Evolutionary conservation across 2,797 vertebrate genomes (phyloP).

Genomic region (Nannoperca australis): DNA sequence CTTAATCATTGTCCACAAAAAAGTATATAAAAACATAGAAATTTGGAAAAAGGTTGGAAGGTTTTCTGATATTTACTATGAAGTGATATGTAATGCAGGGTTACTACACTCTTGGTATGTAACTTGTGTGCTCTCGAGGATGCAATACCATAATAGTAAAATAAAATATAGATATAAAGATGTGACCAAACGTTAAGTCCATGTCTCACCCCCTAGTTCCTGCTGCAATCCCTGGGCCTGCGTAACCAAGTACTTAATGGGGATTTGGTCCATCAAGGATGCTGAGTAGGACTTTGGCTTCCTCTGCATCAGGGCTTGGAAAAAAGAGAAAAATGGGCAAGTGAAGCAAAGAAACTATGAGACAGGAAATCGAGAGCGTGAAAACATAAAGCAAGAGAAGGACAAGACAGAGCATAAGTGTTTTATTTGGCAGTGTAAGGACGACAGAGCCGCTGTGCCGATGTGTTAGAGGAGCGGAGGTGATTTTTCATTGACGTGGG

Average conservation of each 20-base stretch:
- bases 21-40: background rate
- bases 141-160: background rate
- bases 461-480: conserved; percentile 61
- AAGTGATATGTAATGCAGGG: background rate
- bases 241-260: conserved; percentile 97
- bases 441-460: conserved; percentile 53
- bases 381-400: conserved; percentile 50
- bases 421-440: conserved; percentile 58
- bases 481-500: conserved; percentile 80
- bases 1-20: too few species aligned
- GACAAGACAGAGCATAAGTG: conserved; percentile 45
- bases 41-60: background rate
- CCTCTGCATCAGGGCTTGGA: conserved; percentile 93
- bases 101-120: background rate
- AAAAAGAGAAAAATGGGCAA: conserved; percentile 15
- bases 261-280: conserved; percentile 98
- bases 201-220: conserved; percentile 92
- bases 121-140: background rate
- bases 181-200: background rate
- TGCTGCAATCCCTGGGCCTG: conserved; percentile 97
- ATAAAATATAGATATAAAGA: background rate
- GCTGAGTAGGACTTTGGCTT: conserved; percentile 98
- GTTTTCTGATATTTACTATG: background rate
- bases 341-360: conserved; percentile 15
- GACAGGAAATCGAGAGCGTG: conserved; percentile 20